phyloP scores from a whole-genome alignment of 2,113 vertebrate genomes.

The Aegotheles bennettii region DNA sequence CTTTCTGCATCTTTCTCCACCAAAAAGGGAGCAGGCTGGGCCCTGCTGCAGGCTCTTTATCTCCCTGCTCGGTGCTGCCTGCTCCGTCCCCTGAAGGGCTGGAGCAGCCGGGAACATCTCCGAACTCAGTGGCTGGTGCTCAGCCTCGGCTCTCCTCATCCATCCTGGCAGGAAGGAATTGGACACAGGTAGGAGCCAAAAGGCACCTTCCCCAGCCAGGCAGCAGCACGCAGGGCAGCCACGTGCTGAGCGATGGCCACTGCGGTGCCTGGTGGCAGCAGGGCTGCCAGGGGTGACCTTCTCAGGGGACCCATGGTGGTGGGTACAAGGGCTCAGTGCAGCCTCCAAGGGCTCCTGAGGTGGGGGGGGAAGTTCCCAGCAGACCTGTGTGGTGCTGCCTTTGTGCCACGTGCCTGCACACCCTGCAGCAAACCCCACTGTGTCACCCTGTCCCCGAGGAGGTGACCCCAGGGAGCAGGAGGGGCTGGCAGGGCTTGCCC shows the following conservation, averaged over 20 bases:
- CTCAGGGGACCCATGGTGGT: accelerated
- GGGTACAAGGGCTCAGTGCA: not conserved
- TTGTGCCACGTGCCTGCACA: not conserved
- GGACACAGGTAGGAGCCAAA: not conserved
- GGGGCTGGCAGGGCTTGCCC: not conserved
- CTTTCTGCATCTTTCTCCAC: not conserved
- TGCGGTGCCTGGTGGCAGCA: not conserved
- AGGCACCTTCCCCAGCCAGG: not conserved
- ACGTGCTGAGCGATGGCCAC: not conserved
- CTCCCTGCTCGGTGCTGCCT: not conserved
- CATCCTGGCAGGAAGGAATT: not conserved
- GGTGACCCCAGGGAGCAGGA: not conserved
- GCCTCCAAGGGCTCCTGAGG: not conserved
- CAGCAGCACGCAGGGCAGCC: not conserved
- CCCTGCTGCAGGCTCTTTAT: not conserved
- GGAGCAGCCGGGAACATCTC: not conserved
- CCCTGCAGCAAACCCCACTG: not conserved
- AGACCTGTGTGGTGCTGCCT: not conserved
- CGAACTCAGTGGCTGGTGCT: not conserved
- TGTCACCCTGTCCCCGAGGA: not conserved
- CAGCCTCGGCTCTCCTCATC: not conserved
- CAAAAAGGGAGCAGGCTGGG: not conserved
- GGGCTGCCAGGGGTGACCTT: not conserved
- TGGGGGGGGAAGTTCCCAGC: not conserved
- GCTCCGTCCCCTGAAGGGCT: not conserved